Base-by-base conservation (phyloP, 2,113 vertebrate genomes). In the Prunella fulvescens region DNA sequence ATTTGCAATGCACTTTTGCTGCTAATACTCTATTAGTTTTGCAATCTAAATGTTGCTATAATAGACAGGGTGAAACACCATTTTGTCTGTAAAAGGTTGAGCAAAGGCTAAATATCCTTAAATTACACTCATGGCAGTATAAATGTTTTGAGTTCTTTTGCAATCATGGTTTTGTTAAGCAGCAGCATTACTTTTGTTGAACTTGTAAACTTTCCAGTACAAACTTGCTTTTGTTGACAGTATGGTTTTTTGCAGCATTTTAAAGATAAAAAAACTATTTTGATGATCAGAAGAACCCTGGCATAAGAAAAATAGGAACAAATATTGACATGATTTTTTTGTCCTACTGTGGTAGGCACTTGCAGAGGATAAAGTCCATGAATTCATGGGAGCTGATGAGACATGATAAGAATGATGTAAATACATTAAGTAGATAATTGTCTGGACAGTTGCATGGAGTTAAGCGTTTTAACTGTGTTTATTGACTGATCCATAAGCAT, bases 71-170 rank as follows among this genome's bases (percentile, higher is more conserved):
- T 60, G 40, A 93, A 92, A 76, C 33, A 76, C 12, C 54, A 56
- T 65, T 91, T 95, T 86, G 19, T 53, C 87, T 83, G 47, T 67
- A 44, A 88, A 88, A 88, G 57, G 39, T 84, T 84, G 84, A 83
- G n/a, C 48, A 81, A 60, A 90, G 74, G 56, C 60, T 93, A 84
- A 71, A 86, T 86, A 92, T 71, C 93, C 95, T 94, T 92, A 86
- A 88, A 86, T 86, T 93, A 39, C 60, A 57, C 53, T 93, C 69
- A 45, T 78, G 76, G 90, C 82, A 93, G 53, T 29, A 67, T 29
- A 88, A 95, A 96, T 96, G 80, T 92, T 96, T 95, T 92, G 88
- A 92, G 85, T 95, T 95, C 95, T 93, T 93, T 94, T 95, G 92
- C 93, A 93, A 93, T 96, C 94, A 81, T 56, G 53, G 82, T 88